phyloP scores from a whole-genome alignment of 2,888 invertebrate genomes.

The Crepidodera aurea region DNA sequence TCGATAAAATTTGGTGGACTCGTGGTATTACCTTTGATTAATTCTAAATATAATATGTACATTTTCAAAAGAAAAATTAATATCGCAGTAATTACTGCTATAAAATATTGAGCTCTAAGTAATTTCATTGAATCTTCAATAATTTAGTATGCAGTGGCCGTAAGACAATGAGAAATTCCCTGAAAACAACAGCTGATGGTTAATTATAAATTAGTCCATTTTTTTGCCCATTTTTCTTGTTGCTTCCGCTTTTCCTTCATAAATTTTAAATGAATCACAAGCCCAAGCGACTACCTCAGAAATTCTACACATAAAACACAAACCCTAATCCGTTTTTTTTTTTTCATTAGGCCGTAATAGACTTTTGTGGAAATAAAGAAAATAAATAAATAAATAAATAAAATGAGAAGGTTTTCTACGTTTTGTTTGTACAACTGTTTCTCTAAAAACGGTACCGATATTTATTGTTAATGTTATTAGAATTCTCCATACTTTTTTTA shows the following conservation, averaged over 20 bases:
- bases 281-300: neutral
- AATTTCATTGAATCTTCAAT: neutral
- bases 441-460: too few relatives aligned
- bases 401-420: too few relatives aligned
- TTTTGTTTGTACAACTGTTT: too few relatives aligned
- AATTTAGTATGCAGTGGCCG: slow-evolving; percentile 8
- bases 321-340: slow-evolving; percentile 2
- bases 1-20: too few relatives aligned
- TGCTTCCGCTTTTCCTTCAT: slow-evolving; percentile 14
- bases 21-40: too few relatives aligned
- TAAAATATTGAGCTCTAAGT: too few relatives aligned
- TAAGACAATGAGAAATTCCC: slow-evolving; percentile 15
- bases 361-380: slow-evolving; percentile 2
- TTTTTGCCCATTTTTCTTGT: slow-evolving; percentile 19
- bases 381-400: slow-evolving; percentile 1
- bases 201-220: slow-evolving; percentile 22
- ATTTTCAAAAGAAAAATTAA: too few relatives aligned
- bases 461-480: too few relatives aligned
- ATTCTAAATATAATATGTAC: too few relatives aligned
- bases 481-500: too few relatives aligned
- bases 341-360: neutral
- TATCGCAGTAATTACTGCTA: too few relatives aligned
- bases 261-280: slow-evolving; percentile 15
- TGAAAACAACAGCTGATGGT: slow-evolving; percentile 18
- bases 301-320: neutral